Conservation (phyloP, 1,140 invertebrate genomes). For the Reticulitermes speratus region DNA sequence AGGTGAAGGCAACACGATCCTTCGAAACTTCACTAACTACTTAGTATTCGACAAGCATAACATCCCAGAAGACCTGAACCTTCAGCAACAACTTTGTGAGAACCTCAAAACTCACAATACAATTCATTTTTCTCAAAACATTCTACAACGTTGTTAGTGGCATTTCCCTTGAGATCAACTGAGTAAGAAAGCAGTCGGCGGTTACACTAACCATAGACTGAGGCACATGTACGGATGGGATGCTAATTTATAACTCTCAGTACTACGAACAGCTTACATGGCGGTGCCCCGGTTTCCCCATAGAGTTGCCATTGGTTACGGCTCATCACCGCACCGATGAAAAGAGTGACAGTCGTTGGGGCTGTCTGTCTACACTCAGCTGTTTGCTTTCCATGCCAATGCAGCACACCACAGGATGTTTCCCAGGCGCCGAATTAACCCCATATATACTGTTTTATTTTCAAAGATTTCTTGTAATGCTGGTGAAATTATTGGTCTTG, state of each 20-base stretch:
- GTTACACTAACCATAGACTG: too few relatives aligned
- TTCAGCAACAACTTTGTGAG: too few relatives aligned
- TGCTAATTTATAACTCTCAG: neutral
- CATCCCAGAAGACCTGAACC: too few relatives aligned
- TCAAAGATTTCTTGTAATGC: neutral
- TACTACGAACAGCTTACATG: slow-evolving; percentile 38
- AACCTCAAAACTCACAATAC: too few relatives aligned
- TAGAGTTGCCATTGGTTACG: slow-evolving; percentile 49
- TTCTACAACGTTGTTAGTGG: too few relatives aligned
- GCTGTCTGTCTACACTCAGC: neutral
- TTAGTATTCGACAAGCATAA: too few relatives aligned
- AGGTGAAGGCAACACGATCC: too few relatives aligned
- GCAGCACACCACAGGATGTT: neutral
- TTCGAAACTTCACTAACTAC: too few relatives aligned
- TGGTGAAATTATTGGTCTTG: neutral
- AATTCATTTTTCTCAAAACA: too few relatives aligned
- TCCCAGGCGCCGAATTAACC: neutral
- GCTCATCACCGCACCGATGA: slow-evolving; percentile 43
- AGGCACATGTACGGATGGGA: neutral
- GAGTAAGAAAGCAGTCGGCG: too few relatives aligned
- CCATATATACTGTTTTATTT: too few relatives aligned
- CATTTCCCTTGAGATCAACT: too few relatives aligned
- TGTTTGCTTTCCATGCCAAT: neutral
- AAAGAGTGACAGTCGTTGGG: slow-evolving; percentile 2
- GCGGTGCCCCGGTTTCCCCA: slow-evolving; percentile 49